These are phyloP conservation scores for Rhinatrema bivittatum DNA, from an alignment of 2,797 vertebrate genomes.

Conservation along the genomic window DNA sequence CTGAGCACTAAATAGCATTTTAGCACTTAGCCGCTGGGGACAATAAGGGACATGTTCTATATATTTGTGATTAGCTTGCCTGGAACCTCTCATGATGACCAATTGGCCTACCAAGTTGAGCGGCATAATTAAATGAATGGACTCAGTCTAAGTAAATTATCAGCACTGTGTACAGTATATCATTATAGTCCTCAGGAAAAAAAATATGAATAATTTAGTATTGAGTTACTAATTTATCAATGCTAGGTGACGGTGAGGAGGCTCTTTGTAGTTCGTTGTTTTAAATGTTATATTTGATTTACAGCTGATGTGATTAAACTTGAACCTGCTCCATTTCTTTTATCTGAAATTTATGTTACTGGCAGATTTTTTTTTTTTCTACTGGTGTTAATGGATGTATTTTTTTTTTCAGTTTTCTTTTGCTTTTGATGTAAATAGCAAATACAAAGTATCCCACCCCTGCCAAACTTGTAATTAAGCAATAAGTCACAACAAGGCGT, in stretches of 20 bases:
- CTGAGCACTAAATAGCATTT: conserved; percentile 76
- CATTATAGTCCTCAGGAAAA: conserved; percentile 55
- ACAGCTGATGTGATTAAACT: conserved; percentile 50
- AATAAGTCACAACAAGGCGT: conserved; percentile 30
- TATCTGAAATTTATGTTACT: conserved; percentile 39
- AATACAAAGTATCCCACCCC: conserved; percentile 24
- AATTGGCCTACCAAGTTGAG: conserved; percentile 74
- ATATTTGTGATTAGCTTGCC: conserved; percentile 77
- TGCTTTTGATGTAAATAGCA: conserved; percentile 21
- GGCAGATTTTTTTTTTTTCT: conserved; percentile 23
- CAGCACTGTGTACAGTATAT: conserved; percentile 67
- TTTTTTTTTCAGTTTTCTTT: conserved; percentile 34
- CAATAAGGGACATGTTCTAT: conserved; percentile 74
- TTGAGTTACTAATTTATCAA: conserved; percentile 71
- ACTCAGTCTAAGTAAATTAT: conserved; percentile 76
- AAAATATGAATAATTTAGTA: conserved; percentile 72
- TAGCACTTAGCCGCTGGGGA: conserved; percentile 76
- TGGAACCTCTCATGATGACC: conserved; percentile 74
- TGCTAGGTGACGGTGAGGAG: conserved; percentile 59
- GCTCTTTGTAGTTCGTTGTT: conserved; percentile 61
- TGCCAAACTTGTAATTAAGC: conserved; percentile 32
- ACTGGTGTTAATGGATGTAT: conserved; percentile 19
- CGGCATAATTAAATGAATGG: conserved; percentile 77
- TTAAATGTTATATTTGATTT: conserved; percentile 67
- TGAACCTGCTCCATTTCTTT: conserved; percentile 46